Conservation (phyloP, 2,113 vertebrate species). For the Phyllopteryx taeniolatus region DNA sequence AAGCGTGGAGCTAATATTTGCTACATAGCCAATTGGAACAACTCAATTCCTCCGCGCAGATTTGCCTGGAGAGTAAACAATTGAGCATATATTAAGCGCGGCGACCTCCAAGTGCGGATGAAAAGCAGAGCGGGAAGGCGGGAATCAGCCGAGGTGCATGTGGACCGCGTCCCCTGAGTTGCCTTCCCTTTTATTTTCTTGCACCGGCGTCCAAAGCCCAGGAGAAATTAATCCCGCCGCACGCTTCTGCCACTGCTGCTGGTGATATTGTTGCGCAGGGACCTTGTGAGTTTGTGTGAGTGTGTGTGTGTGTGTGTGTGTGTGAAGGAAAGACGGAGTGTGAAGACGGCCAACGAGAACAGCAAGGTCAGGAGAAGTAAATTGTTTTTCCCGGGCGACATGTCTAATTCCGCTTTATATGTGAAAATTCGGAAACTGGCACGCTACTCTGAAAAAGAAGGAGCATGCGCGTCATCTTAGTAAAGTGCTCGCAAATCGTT, state of each 20-base stretch:
- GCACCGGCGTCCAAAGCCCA: conserved; percentile 63
- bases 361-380: conserved; percentile 28
- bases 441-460: conserved; percentile 33
- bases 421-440: conserved; percentile 45
- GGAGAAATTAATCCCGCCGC: conserved; percentile 72
- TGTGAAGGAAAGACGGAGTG: conserved; percentile 24
- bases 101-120: conserved; percentile 26
- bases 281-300: conserved; percentile 11
- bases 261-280: background rate
- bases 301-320: conserved; percentile 6
- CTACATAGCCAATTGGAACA: conserved; percentile 33
- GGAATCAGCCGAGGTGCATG: conserved; percentile 43
- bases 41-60: conserved; percentile 53
- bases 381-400: conserved; percentile 43
- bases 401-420: conserved; percentile 50
- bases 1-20: conserved; percentile 41
- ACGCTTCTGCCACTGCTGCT: conserved; percentile 14
- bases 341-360: conserved; percentile 24
- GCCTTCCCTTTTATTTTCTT: conserved; percentile 60
- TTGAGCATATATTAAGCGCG: conserved; percentile 29
- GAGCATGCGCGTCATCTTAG: background rate
- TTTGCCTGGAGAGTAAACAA: conserved; percentile 56
- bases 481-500: background rate
- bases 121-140: conserved; percentile 45
- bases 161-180: conserved; percentile 56